phyloP scores from a whole-genome alignment of 2,113 vertebrate species.

The Aspiorhynchus laticeps region DNA sequence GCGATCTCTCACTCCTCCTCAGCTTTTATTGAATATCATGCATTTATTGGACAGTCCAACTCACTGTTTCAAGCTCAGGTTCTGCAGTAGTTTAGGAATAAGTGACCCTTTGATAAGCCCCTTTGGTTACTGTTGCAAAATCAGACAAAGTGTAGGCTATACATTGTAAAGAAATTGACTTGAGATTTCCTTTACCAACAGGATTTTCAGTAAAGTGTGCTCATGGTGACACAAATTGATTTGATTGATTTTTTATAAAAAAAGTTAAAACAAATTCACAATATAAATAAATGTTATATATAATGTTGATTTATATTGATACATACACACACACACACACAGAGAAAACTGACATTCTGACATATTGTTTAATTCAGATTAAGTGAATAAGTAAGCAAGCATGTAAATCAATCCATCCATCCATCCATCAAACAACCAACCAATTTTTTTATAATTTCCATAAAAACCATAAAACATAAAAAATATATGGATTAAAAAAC shows the following conservation, averaged over 20 bases:
- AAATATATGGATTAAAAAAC: background rate
- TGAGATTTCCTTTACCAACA: background rate
- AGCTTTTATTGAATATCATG: background rate
- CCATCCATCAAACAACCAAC: too few species aligned
- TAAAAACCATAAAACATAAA: too few species aligned
- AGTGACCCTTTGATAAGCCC: background rate
- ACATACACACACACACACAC: too few species aligned
- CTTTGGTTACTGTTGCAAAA: background rate
- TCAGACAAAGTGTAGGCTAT: background rate
- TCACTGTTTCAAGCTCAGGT: background rate
- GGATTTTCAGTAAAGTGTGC: background rate
- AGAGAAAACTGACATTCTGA: too few species aligned
- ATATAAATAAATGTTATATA: too few species aligned
- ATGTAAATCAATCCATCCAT: too few species aligned
- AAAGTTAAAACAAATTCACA: too few species aligned
- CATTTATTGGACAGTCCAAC: background rate
- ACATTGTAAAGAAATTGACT: background rate
- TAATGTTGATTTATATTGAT: too few species aligned
- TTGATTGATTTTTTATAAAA: too few species aligned
- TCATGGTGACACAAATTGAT: background rate
- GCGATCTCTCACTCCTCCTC: background rate
- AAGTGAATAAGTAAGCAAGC: too few species aligned
- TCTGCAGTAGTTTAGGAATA: background rate
- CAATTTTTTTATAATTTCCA: too few species aligned
- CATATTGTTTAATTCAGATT: too few species aligned